Evolutionary conservation across 2,113 vertebrate genomes (phyloP), one percentile per base, ranked within the genome.

Genomic region (Spea bombifrons): DNA sequence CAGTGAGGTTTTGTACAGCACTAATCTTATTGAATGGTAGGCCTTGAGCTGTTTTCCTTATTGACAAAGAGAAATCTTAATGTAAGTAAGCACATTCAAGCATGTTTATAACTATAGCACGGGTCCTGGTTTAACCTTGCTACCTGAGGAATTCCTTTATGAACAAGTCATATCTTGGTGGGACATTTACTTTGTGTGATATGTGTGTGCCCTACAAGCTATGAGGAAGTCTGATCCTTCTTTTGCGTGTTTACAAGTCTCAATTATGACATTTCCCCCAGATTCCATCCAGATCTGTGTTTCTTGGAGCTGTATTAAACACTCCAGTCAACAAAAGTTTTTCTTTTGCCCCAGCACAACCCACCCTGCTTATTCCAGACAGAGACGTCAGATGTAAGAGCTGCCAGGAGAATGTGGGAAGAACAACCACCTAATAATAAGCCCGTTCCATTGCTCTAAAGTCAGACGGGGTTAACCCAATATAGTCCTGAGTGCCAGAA

Each of bases 351-450:
- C 45, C n/a, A 43, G 57, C 67, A 59, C 75, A 61, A 45, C 63
- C 43, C 74, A 57, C 50, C 67, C 46, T 64, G 46, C 44, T 64
- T 72, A 59, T 64, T 72, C 68, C 76, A 78, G 68, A 78, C 68
- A 72, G 48, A 63, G 16, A 52, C 47, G 59, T 65, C 47, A n/a
- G 16, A 52, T 46, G 64, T 67, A 17, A 8, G 52, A 45, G n/a
- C 52, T 80, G 71, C 77, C 70, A 50, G 45, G 71, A 73, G 16
- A 45, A 80, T 73, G 71, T 80, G 77, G 71, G 61, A 73, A 78
- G 77, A 45, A 52, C 55, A 71, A 64, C 65, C 65, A 72, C 67
- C 52, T 68, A 57, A 68, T 46, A n/a, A 45, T 76, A 66, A 43
- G 49, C 30, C 43, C 6, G 16, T 15, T 75, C 65, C 17, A 0